A percentile compares a stretch with the other conserved stretches of the same genome.
phyloP scores from a whole-genome alignment of 1,140 invertebrate species.

The Drosophila bifasciata region DNA sequence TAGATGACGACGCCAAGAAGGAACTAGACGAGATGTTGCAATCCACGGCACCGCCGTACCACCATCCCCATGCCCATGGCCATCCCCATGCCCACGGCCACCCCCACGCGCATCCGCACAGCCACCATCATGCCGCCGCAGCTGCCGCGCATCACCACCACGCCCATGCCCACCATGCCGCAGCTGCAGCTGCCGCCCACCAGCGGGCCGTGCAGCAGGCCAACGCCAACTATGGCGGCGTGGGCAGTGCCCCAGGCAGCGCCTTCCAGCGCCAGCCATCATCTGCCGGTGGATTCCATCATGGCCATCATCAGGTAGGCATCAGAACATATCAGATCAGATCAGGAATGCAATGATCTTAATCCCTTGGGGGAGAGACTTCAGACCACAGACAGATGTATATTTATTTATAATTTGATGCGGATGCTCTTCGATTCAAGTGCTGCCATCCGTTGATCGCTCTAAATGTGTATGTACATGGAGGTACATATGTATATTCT shows the following conservation, averaged over 20 bases:
- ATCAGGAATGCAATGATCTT: constrained; percentile 40
- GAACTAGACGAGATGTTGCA: constrained; percentile 84
- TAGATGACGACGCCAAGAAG: constrained; percentile 83
- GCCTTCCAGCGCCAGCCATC: constrained; percentile 76
- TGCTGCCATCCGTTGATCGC: constrained; percentile 58
- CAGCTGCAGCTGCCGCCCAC: constrained; percentile 49
- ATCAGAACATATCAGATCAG: not conserved
- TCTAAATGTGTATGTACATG: constrained; percentile 23
- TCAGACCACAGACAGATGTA: constrained; percentile 18
- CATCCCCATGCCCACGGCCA: constrained; percentile 44
- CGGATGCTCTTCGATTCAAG: constrained; percentile 56
- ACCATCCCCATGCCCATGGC: constrained; percentile 56
- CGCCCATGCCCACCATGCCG: constrained; percentile 57
- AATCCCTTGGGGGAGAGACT: constrained; percentile 39
- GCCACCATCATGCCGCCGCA: constrained; percentile 32
- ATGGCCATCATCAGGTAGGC: constrained; percentile 83
- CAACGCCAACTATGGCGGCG: constrained; percentile 54
- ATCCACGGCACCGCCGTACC: constrained; percentile 76
- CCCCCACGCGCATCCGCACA: constrained; percentile 46
- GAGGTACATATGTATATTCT: constrained; percentile 15
- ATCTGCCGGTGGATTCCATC: constrained; percentile 74
- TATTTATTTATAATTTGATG: constrained; percentile 58
- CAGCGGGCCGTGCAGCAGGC: constrained; percentile 64
- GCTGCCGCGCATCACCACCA: constrained; percentile 44
- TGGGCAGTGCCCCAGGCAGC: constrained; percentile 74